Percentiles rank a stretch among this genome's conserved stretches.
These are phyloP conservation scores for Muscina levida DNA, from an alignment of 2,888 invertebrate species.

Conservation along the genomic window DNA sequence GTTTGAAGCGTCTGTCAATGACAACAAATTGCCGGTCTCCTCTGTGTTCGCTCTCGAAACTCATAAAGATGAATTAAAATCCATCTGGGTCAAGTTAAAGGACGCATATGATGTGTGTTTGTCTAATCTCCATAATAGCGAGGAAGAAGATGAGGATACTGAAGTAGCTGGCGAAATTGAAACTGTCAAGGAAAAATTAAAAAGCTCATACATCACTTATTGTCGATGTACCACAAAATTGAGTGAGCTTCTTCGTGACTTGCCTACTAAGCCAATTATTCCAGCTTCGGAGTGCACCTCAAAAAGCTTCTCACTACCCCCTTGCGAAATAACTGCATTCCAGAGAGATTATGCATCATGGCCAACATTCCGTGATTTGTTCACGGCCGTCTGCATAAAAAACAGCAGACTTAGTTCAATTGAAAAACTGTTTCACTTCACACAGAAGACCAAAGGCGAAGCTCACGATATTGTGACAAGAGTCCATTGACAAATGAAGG, in stretches of 20 bases:
- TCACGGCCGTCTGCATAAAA: too few species aligned
- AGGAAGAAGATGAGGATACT: neutral
- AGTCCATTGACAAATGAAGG: conserved; percentile 1
- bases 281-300: too few species aligned
- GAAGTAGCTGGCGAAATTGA: neutral
- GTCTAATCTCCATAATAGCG: neutral
- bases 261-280: too few species aligned
- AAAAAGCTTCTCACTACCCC: too few species aligned
- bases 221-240: neutral
- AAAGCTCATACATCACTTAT: neutral
- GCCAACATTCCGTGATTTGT: too few species aligned
- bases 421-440: too few species aligned
- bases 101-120: neutral
- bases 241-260: neutral
- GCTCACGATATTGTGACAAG: too few species aligned
- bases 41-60: neutral
- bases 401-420: too few species aligned
- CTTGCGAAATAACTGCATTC: too few species aligned
- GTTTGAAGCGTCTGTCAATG: neutral
- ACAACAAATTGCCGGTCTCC: neutral
- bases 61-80: neutral
- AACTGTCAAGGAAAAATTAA: neutral
- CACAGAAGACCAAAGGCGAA: too few species aligned
- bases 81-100: neutral
- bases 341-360: too few species aligned